Conservation (phyloP, 2,888 invertebrate species). For the Eupithecia insigniata region DNA sequence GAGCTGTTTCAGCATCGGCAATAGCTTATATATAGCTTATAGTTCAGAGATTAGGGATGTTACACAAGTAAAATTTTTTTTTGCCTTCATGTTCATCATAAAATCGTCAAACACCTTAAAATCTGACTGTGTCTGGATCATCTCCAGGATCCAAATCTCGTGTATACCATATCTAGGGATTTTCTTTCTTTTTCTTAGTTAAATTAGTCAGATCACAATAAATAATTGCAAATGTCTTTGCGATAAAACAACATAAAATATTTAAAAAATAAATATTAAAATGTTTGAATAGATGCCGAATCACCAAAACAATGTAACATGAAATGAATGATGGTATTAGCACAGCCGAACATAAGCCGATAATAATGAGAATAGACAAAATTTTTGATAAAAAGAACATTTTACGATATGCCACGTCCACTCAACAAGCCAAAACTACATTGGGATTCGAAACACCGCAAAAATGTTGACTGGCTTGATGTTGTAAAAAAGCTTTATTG, state of each 20-base stretch:
- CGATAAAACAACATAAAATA: neutral
- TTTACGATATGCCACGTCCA: neutral
- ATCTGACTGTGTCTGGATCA: neutral
- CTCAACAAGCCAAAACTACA: neutral
- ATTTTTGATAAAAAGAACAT: neutral
- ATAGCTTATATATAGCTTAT: no score
- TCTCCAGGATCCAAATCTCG: neutral
- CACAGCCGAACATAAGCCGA: slow-evolving; percentile 4
- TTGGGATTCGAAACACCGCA: neutral
- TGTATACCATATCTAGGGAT: neutral
- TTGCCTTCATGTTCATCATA: neutral
- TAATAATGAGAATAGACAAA: neutral
- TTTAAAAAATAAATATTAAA: no score
- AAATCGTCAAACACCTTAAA: neutral
- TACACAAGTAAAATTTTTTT: no score
- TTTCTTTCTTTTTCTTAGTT: neutral
- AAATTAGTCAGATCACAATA: neutral
- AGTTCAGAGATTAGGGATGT: neutral
- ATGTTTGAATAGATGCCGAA: slow-evolving; percentile 57
- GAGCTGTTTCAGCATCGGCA: neutral
- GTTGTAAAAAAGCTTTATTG: neutral
- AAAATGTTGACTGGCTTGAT: neutral
- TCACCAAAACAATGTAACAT: slow-evolving; percentile 57
- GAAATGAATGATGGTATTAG: neutral
- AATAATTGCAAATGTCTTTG: neutral